Evolutionary conservation across 2,113 vertebrate genomes (phyloP).

Genomic region (Globicephala melas): DNA sequence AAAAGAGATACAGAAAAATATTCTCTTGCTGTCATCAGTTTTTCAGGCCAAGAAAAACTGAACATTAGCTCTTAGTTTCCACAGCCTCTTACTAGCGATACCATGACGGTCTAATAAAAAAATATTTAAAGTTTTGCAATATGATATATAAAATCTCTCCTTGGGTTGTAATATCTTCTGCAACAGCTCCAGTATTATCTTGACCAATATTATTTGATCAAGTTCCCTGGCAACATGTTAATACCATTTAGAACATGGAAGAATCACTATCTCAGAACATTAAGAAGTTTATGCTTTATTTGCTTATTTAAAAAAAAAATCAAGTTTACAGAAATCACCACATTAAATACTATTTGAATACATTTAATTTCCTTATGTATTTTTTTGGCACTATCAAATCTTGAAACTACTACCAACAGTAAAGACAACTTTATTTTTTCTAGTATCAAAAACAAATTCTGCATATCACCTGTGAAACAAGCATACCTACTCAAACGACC

Average conservation of each 20-base stretch:
- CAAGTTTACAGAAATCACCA: slow-evolving; percentile 7
- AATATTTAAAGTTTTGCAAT: slow-evolving; percentile 39
- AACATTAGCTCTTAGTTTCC: slow-evolving; percentile 48
- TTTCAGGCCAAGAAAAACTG: slow-evolving; percentile 23
- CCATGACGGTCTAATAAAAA: slow-evolving; percentile 37
- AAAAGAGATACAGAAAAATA: not conserved
- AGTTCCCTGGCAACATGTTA: slow-evolving; percentile 30
- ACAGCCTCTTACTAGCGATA: not conserved
- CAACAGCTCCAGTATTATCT: not conserved
- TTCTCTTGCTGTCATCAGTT: not conserved
- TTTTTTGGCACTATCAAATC: not conserved
- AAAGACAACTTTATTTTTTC: slow-evolving; percentile 15
- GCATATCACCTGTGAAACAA: not conserved
- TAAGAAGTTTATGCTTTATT: not conserved
- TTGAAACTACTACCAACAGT: not conserved
- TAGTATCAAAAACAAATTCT: not conserved
- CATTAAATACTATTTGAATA: not conserved
- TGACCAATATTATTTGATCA: not conserved
- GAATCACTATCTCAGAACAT: not conserved
- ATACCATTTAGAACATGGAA: not conserved
- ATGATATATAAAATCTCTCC: not conserved
- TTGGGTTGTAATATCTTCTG: slow-evolving; percentile 14
- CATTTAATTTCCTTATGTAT: not conserved
- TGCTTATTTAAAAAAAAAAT: slow-evolving; percentile 32
- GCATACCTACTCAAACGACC: not conserved